These are phyloP conservation scores for Pangasius djambal DNA, from an alignment of 2,797 vertebrate species.

Conservation along the genomic window DNA sequence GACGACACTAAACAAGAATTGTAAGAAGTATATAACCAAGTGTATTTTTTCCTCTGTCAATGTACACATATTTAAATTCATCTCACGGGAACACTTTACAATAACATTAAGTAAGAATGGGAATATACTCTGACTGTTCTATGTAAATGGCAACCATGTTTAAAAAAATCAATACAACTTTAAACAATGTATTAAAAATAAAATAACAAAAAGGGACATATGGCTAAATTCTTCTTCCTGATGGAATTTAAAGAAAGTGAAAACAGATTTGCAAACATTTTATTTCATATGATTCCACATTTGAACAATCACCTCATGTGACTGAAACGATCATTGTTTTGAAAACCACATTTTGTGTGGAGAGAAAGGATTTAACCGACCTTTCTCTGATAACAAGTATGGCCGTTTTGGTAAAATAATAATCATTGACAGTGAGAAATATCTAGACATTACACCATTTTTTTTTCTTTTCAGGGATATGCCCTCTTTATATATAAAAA, in stretches of 20 bases:
- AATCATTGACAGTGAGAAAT: slow-evolving; percentile 77
- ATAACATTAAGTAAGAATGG: slow-evolving; percentile 85
- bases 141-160: slow-evolving; percentile 73
- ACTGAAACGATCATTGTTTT: slow-evolving; percentile 46
- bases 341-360: slow-evolving; percentile 41
- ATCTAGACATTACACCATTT: slow-evolving; percentile 81
- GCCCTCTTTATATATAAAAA: slow-evolving; percentile 69
- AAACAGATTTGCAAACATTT: slow-evolving; percentile 57
- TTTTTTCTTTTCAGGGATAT: slow-evolving; percentile 73
- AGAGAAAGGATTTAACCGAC: slow-evolving; percentile 50
- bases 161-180: slow-evolving; percentile 67
- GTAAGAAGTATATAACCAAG: slow-evolving; percentile 88
- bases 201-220: slow-evolving; percentile 61
- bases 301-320: slow-evolving; percentile 56
- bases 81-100: slow-evolving; percentile 87
- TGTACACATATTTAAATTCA: slow-evolving; percentile 85
- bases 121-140: slow-evolving; percentile 79
- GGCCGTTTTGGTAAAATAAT: slow-evolving; percentile 75
- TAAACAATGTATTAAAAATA: slow-evolving; percentile 64
- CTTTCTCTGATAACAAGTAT: slow-evolving; percentile 65
- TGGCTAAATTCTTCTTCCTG: slow-evolving; percentile 69
- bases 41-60: slow-evolving; percentile 85
- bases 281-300: slow-evolving; percentile 60
- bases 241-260: slow-evolving; percentile 72
- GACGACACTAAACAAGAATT: slow-evolving; percentile 66